Evolutionary conservation across 2,113 vertebrate species (phyloP), one percentile per base, ranked within the genome.

Genomic region (Macaca nemestrina): DNA sequence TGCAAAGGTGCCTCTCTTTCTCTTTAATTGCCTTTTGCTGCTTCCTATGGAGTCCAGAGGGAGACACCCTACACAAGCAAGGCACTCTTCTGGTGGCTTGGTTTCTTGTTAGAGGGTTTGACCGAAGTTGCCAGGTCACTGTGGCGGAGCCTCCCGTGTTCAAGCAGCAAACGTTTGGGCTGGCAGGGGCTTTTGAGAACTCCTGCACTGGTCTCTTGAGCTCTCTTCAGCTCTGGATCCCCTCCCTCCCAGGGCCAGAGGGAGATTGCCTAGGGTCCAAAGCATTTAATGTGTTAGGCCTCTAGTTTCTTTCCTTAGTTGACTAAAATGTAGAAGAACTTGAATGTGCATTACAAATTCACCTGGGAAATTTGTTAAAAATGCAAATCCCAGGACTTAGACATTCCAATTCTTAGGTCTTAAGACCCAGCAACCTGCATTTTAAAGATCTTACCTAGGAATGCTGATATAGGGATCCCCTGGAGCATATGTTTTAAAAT

Each of bases 171-270:
- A 61, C 2, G 2, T 80, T 43, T 5, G 0, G 32, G 20, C 50
- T n/a, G 32, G 6, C n/a, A 55, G 55, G 38, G 52, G 17, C 43
- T 96, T 81, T 55, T 45, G 75, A 93, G 76, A 87, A 55, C 50
- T 8, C 0, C 38, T 12, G 2, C 27, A 12, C 27, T 32, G 35
- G 32, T 59, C 10, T 81, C 45, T 50, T 50, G 76, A n/a, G 32
- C 16, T 72, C 68, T 50, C 35, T 55, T n/a, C 25, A 32, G 23
- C 22, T 32, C 10, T 2, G 3, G 20, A 61, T 50, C 6, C 16
- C 30, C 12, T 50, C 14, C 4, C 7, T 67, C 32, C 27, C 30
- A 8, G 32, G 16, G 25, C n/a, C 61, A 18, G 3, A 43, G 67
- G 76, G 38, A 75, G 32, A 73, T 14, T 81, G 35, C 43, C 64